These are phyloP conservation scores for Harlomillsia oculata DNA, from an alignment of 1,140 invertebrate species.

Conservation along the genomic window DNA sequence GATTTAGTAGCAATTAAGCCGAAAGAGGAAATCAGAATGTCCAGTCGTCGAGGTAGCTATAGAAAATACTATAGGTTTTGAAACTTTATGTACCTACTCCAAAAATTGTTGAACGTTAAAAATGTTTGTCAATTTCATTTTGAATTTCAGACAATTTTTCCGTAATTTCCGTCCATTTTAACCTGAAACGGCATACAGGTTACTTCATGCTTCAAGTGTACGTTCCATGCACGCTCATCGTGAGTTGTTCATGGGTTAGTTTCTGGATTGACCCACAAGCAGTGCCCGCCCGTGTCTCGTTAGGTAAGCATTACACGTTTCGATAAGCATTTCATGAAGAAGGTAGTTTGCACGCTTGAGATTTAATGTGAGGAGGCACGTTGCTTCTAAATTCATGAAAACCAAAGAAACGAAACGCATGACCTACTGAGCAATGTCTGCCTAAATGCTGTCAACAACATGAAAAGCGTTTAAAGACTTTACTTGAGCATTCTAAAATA, in stretches of 20 bases:
- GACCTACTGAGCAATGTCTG: too few species aligned
- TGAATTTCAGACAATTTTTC: slow-evolving; percentile 41
- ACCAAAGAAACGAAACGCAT: too few species aligned
- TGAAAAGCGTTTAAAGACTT: too few species aligned
- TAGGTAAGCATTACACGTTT: slow-evolving; percentile 45
- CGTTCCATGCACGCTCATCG: slow-evolving; percentile 52
- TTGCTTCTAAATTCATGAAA: too few species aligned
- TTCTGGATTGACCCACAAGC: slow-evolving; percentile 58
- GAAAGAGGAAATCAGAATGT: slow-evolving; percentile 24
- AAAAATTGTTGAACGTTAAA: slow-evolving; percentile 9
- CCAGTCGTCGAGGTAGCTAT: slow-evolving; percentile 30
- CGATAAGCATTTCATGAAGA: too few species aligned
- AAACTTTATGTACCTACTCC: not conserved
- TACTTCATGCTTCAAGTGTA: slow-evolving; percentile 56
- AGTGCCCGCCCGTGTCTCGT: slow-evolving; percentile 49
- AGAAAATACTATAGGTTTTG: slow-evolving; percentile 3
- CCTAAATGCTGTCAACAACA: too few species aligned
- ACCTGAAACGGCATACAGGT: slow-evolving; percentile 44
- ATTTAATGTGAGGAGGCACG: too few species aligned
- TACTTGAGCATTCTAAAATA: too few species aligned
- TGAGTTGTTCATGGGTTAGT: slow-evolving; percentile 53
- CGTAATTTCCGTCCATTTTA: slow-evolving; percentile 46
- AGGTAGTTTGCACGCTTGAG: too few species aligned
- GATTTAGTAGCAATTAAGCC: slow-evolving; percentile 40
- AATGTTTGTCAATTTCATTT: not conserved